phyloP scores from a whole-genome alignment of 2,888 invertebrate species.

The Yponomeuta cagnagella region DNA sequence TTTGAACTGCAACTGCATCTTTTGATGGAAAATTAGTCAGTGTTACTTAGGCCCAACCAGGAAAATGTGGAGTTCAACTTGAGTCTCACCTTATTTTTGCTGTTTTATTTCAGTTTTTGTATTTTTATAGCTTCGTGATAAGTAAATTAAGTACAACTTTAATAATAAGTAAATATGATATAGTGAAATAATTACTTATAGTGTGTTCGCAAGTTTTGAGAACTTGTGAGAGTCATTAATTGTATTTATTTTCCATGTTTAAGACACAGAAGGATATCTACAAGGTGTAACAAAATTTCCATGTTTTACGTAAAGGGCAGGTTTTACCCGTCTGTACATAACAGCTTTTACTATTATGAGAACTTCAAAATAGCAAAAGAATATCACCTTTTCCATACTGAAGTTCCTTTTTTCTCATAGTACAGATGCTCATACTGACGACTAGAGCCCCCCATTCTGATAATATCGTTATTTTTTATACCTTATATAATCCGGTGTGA shows the following conservation, averaged over 20 bases:
- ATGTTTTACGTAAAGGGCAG: too few relatives aligned
- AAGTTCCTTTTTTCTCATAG: too few relatives aligned
- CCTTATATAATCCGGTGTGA: neutral
- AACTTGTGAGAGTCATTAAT: neutral
- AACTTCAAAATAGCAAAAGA: too few relatives aligned
- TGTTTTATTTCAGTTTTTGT: conserved; percentile 10
- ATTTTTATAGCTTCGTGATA: conserved; percentile 18
- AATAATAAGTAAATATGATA: neutral
- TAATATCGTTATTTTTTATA: too few relatives aligned
- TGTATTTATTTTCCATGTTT: neutral
- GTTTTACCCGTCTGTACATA: too few relatives aligned
- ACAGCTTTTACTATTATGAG: too few relatives aligned
- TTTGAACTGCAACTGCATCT: too few relatives aligned
- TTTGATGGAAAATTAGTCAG: neutral
- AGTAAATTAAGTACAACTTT: neutral
- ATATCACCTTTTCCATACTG: too few relatives aligned
- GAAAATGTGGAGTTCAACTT: neutral
- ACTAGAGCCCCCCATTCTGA: too few relatives aligned
- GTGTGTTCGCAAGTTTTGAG: neutral
- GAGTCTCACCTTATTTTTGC: neutral
- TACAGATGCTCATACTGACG: too few relatives aligned
- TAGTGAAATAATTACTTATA: neutral
- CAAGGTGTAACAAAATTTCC: too few relatives aligned
- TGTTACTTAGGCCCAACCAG: neutral
- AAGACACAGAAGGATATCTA: neutral